phyloP scores from a whole-genome alignment of 1,140 invertebrate genomes.

The Vollenhovia emeryi region DNA sequence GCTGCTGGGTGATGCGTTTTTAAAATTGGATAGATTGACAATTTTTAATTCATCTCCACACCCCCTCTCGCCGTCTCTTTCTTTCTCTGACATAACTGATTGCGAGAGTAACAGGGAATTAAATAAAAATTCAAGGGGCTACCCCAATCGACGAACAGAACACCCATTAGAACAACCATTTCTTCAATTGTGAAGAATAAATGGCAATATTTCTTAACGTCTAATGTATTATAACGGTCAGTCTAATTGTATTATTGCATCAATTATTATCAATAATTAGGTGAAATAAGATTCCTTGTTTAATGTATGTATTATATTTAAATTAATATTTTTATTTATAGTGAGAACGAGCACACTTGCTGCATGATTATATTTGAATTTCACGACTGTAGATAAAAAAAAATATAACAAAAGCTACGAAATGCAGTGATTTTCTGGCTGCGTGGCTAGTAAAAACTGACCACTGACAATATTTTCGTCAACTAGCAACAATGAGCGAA shows the following conservation, averaged over 20 bases:
- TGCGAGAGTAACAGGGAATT: not conserved
- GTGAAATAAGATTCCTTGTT: not conserved
- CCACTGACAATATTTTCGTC: conserved; percentile 34
- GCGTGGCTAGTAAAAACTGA: conserved; percentile 28
- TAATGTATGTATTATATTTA: not conserved
- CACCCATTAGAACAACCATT: not conserved
- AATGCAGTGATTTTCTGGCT: conserved; percentile 36
- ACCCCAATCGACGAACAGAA: not conserved
- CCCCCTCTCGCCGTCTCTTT: not conserved
- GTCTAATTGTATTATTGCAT: not conserved
- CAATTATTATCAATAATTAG: not conserved
- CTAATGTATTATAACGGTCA: not conserved
- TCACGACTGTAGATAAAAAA: conserved; percentile 1
- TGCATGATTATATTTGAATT: not conserved
- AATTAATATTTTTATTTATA: not conserved
- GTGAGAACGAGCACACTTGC: not conserved
- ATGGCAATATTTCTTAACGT: not conserved
- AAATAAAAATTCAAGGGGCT: not conserved
- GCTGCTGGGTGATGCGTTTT: conserved; percentile 31
- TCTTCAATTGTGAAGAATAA: not conserved
- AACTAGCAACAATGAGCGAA: conserved; percentile 31
- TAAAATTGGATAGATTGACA: conserved; percentile 33
- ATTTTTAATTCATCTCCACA: not conserved
- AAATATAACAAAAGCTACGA: not conserved
- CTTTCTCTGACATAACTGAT: not conserved